Base-by-base conservation (phyloP, 2,888 invertebrate species). In the Clanis bilineata region DNA sequence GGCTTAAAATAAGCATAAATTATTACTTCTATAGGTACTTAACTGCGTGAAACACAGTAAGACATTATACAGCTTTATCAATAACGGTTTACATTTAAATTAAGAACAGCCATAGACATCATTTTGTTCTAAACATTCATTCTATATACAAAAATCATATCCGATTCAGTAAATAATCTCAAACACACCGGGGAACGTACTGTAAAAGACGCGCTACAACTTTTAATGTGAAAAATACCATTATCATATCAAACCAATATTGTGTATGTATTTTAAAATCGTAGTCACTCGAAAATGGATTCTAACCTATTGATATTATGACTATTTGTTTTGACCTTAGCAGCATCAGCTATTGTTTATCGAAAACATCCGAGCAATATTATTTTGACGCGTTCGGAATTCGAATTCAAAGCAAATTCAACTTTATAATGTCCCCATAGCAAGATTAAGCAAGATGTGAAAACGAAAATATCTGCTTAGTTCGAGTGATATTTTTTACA, bases 221-320 rank as follows among this genome's bases (percentile, higher is more conserved):
- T 90, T 90, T 90, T 90, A 90, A 90, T 90, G 86, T 87, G 90
- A 90, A 90, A 90, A 90, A 90, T 90, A 85, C 83, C 82, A 90
- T 90, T 90, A 90, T 89, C 84, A 85, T 88, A 82, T 75, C 67
- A 68, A 67, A 73, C 75, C 71, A 47, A 60, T 56, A 25, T 22
- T 28, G 15, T 10, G n/a, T 9, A 23, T 43, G 32, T 47, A 3
- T 6, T 51, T 25, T 1, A 10, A 36, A 9, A 12, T 38, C 6
- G 0, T 1, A 54, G 25, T 25, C 12, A 39, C 21, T 23, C 6
- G 25, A 44, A 45, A 51, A 44, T 43, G 25, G 36, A 15, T 32
- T 43, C 55, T 61, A 54, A 10, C 0, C 5, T 9, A 0, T 4
- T 0, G 25, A 3, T 18, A 36, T 61, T 57, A 23, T 38, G n/a